Conservation (phyloP, 2,113 vertebrate genomes). For the Lepisosteus osseus region DNA sequence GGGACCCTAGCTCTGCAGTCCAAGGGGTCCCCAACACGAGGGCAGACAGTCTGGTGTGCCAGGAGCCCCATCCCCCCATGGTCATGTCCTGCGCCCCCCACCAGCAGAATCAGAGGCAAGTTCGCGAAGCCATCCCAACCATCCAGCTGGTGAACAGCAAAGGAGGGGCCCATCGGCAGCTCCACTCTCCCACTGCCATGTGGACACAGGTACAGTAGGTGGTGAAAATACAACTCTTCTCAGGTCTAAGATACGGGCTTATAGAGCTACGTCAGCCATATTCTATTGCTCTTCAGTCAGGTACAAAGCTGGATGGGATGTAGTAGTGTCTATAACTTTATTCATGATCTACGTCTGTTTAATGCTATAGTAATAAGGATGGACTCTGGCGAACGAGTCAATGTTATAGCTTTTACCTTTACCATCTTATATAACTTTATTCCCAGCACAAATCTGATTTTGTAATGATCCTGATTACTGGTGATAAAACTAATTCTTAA, state of each 20-base stretch:
- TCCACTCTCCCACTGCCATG: slow-evolving; percentile 50
- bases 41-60: slow-evolving; percentile 2
- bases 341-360: too few species aligned
- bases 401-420: neutral
- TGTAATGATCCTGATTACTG: neutral
- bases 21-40: slow-evolving; percentile 38
- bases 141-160: slow-evolving; percentile 59
- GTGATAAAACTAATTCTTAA: neutral
- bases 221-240: too few species aligned
- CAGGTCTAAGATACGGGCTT: too few species aligned
- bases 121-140: slow-evolving; percentile 29
- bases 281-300: too few species aligned
- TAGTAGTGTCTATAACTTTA: too few species aligned
- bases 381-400: too few species aligned
- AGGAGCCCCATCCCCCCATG: neutral
- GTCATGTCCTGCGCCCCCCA: neutral
- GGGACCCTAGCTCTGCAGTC: slow-evolving; percentile 49
- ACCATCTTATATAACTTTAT: neutral
- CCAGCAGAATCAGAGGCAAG: neutral
- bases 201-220: slow-evolving; percentile 66
- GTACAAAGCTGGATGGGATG: too few species aligned
- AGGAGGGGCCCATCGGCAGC: slow-evolving; percentile 49
- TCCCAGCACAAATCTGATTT: neutral
- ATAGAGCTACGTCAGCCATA: too few species aligned
- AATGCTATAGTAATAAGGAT: too few species aligned